These are phyloP conservation scores for Rhodinocichla rosea DNA, from an alignment of 2,113 vertebrate genomes.

Conservation along the genomic window DNA sequence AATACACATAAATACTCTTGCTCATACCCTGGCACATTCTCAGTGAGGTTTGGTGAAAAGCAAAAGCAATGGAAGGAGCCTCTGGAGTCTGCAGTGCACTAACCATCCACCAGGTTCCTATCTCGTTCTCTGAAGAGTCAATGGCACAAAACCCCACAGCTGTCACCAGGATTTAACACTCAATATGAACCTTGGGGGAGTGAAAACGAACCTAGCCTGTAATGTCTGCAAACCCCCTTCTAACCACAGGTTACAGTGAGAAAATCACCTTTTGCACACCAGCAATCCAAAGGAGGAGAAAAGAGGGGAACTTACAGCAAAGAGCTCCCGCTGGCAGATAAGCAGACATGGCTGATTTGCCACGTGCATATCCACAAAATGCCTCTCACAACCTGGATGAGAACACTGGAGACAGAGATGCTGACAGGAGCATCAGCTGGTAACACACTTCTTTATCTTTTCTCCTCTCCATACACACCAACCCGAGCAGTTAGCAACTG, in stretches of 20 bases:
- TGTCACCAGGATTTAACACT: background rate
- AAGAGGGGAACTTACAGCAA: background rate
- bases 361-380: rapidly evolving
- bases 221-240: background rate
- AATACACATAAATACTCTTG: background rate
- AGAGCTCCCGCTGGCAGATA: background rate
- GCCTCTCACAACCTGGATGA: background rate
- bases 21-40: background rate
- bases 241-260: background rate
- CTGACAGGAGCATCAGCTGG: background rate
- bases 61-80: background rate
- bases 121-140: background rate
- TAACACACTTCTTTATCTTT: background rate
- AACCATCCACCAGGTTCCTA: background rate
- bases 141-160: background rate
- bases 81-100: background rate
- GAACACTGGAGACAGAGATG: background rate
- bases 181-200: background rate
- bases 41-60: background rate
- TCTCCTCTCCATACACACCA: background rate
- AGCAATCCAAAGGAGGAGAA: background rate
- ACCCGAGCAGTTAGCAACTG: background rate
- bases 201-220: background rate
- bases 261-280: background rate
- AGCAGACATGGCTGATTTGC: background rate